Evolutionary conservation across 2,797 vertebrate genomes (phyloP).

Genomic region (Otus scops): DNA sequence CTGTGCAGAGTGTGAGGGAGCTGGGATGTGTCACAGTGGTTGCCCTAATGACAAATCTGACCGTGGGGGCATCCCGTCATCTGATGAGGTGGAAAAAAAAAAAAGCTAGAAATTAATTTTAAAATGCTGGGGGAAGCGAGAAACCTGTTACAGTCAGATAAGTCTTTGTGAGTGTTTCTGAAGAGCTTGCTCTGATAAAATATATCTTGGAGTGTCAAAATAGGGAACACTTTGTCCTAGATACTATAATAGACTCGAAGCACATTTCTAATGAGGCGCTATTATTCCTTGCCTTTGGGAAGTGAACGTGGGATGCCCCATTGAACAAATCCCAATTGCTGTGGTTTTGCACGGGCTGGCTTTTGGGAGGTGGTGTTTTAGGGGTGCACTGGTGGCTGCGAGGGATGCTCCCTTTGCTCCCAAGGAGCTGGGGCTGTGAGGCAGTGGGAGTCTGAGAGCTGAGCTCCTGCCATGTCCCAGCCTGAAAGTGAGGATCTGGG

Average conservation of each 20-base stretch:
- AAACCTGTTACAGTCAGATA: slow-evolving; percentile 11
- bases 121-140: background rate
- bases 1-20: background rate
- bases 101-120: background rate
- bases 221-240: slow-evolving; percentile 52
- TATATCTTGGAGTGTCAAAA: slow-evolving; percentile 28
- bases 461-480: background rate
- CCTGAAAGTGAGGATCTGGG: background rate
- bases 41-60: background rate
- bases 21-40: background rate
- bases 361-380: background rate
- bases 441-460: background rate
- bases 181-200: slow-evolving; percentile 33
- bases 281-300: slow-evolving; percentile 4
- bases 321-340: background rate
- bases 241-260: slow-evolving; percentile 32
- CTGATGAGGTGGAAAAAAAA: accelerated
- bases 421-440: background rate
- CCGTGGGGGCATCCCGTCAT: background rate
- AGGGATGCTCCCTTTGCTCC: background rate
- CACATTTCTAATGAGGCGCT: slow-evolving; percentile 9
- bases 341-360: background rate
- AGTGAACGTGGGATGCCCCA: slow-evolving; percentile 19
- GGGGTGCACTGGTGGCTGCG: background rate
- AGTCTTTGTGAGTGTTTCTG: slow-evolving; percentile 8